Evolutionary conservation across 2,113 vertebrate species (phyloP), one percentile per base, ranked within the genome.

Genomic region (Maccullochella peelii): DNA sequence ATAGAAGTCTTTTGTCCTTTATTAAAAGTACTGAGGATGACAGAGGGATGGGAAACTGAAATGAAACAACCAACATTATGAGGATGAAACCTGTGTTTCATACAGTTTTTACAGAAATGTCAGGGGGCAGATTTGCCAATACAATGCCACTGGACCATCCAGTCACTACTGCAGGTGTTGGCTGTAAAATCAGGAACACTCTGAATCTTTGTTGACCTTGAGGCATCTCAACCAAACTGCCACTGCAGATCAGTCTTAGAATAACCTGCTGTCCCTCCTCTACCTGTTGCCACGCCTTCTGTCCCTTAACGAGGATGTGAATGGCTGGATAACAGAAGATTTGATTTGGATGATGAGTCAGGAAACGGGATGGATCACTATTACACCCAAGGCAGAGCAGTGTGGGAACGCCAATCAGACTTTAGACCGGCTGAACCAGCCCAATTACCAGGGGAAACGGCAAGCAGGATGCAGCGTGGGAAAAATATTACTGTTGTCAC

Each of bases 391-490:
- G 83, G 52, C 69, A 59, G 77, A 71, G 47, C 27, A 54, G 69
- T 66, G 78, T 79, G 84, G 50, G 52, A 94, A 89, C 73, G 73
- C 69, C 30, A 59, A 73, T 23, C 18, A 42, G 47, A 55, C 67
- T 33, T 20, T 21, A 80, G 77, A 94, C 93, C 40, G 78, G 93
- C 62, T 84, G 23, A 87, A 94, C 93, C 90, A 79, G 93, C 59
- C 63, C 20, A 10, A 42, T 79, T 69, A 81, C 7, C 9, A 62
- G 65, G 71, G 30, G 27, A 78, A 92, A 75, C 33, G 40, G 33
- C 67, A 57, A 70, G 25, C 40, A 67, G 65, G 66, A 91, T 47
- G 66, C 47, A 86, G 38, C 21, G 76, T 85, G 88, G 81, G 83
- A 87, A 91, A 81, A 66, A 70, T 61, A 6, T 8, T 1, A 11